These are phyloP conservation scores for Drosophila carrolli DNA, from an alignment of 1,140 invertebrate species.

Conservation along the genomic window DNA sequence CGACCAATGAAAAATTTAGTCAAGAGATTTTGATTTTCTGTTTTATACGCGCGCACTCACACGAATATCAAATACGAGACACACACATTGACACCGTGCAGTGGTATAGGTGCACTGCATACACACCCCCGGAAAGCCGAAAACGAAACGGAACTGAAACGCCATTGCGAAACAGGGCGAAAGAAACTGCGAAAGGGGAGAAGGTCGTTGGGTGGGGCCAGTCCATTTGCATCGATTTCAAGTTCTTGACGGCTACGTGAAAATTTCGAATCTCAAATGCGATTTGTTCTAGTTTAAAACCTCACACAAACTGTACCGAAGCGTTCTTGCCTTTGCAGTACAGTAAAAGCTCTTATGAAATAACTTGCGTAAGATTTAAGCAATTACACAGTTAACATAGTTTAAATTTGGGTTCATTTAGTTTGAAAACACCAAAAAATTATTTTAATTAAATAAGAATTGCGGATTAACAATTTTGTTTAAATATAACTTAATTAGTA, in stretches of 20 bases:
- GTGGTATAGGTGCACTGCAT: constrained; percentile 33
- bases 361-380: no score
- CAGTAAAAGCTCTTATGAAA: not conserved
- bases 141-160: constrained; percentile 48
- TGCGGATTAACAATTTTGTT: no score
- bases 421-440: no score
- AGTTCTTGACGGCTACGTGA: constrained; percentile 52
- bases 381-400: no score
- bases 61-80: constrained; percentile 55
- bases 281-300: constrained; percentile 35
- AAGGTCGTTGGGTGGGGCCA: constrained; percentile 25
- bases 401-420: no score
- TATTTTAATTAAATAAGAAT: no score
- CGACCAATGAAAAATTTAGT: constrained; percentile 85
- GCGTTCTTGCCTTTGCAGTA: not conserved
- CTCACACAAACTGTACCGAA: not conserved
- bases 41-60: constrained; percentile 79
- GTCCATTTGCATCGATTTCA: constrained; percentile 53
- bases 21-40: constrained; percentile 85
- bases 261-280: constrained; percentile 51
- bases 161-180: constrained; percentile 32
- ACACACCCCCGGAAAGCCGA: constrained; percentile 68
- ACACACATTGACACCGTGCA: constrained; percentile 45
- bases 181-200: constrained; percentile 7
- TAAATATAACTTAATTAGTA: no score